Percentiles rank a stretch among this genome's conserved stretches.
These are phyloP conservation scores for Cheilosia variabilis DNA, from an alignment of 2,888 invertebrate species.

Conservation along the genomic window DNA sequence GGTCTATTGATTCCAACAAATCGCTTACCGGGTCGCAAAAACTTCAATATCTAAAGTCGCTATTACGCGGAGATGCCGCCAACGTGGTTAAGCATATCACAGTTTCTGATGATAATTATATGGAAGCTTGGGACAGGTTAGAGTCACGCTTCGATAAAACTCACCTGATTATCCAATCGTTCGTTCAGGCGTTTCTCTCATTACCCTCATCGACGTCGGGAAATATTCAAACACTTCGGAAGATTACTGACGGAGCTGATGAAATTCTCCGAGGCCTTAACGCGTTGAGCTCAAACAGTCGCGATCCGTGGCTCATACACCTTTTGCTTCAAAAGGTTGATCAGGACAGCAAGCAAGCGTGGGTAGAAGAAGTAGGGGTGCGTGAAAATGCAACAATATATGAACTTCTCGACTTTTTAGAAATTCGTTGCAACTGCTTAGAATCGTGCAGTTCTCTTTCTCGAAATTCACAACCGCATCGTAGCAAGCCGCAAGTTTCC, in stretches of 20 bases:
- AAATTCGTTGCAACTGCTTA: neutral
- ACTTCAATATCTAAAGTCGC: slow-evolving; percentile 1
- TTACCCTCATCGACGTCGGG: neutral
- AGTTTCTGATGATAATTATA: slow-evolving; percentile 47
- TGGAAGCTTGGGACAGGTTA: slow-evolving; percentile 49
- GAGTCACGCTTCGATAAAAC: slow-evolving; percentile 19
- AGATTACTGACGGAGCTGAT: slow-evolving; percentile 15
- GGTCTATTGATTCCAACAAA: neutral
- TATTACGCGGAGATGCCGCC: slow-evolving; percentile 55
- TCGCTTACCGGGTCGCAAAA: neutral
- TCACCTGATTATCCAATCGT: neutral
- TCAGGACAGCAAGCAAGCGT: slow-evolving; percentile 25
- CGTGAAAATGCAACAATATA: neutral
- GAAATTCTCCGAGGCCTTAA: slow-evolving; percentile 4
- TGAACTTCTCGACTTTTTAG: neutral
- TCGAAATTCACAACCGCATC: neutral
- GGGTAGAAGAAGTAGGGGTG: slow-evolving; percentile 14
- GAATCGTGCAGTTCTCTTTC: neutral
- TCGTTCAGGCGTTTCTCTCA: slow-evolving; percentile 35
- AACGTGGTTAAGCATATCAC: slow-evolving; percentile 51
- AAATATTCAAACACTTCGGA: slow-evolving; percentile 24
- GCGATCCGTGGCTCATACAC: slow-evolving; percentile 24
- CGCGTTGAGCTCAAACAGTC: slow-evolving; percentile 1
- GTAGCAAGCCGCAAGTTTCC: neutral
- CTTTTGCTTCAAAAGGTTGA: slow-evolving; percentile 27